Evolutionary conservation across 2,888 invertebrate species (phyloP).

Genomic region (Tiliacea citrago): DNA sequence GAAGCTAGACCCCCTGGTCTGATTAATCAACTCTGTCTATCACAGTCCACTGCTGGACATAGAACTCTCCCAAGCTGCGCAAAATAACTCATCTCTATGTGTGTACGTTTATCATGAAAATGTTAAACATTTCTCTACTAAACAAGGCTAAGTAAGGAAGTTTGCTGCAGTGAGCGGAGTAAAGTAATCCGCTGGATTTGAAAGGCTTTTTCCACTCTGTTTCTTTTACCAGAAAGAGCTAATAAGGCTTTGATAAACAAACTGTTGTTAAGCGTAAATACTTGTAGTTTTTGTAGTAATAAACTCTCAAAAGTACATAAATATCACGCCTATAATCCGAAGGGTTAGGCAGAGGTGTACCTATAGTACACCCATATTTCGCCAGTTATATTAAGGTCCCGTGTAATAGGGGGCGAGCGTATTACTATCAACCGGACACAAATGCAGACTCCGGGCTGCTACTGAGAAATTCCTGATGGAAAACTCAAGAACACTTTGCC

Average conservation of each 20-base stretch:
- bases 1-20: too few species aligned
- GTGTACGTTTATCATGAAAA: slow-evolving; percentile 10
- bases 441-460: neutral
- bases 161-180: slow-evolving; percentile 13
- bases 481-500: neutral
- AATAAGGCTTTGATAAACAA: slow-evolving; percentile 10
- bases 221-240: slow-evolving; percentile 13
- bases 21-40: neutral
- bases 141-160: slow-evolving; percentile 28
- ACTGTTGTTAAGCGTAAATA: neutral
- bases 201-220: slow-evolving; percentile 24
- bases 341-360: too few species aligned
- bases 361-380: neutral
- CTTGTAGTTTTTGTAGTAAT: neutral
- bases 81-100: neutral
- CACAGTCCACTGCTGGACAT: neutral
- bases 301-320: neutral
- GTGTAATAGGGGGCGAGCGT: neutral
- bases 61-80: neutral
- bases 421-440: neutral
- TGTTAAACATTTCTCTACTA: slow-evolving; percentile 27
- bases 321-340: neutral
- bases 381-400: neutral
- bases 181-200: slow-evolving; percentile 39
- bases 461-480: neutral